Base-by-base conservation (phyloP, 2,888 invertebrate species). In the Calameuta filiformis region DNA sequence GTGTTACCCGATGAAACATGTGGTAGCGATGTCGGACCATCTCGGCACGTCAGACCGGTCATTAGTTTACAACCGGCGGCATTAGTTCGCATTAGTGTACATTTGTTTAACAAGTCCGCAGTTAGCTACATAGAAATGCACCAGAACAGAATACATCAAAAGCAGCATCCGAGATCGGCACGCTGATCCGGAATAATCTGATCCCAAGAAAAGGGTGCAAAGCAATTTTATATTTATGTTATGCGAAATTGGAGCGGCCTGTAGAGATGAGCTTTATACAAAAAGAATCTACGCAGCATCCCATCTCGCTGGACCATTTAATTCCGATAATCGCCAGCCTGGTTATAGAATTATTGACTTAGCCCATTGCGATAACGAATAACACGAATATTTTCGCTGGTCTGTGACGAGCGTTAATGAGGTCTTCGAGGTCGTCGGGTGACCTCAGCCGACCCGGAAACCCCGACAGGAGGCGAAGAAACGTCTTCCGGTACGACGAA, bases 11-110 rank as follows among this genome's bases (percentile, higher is more conserved):
- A 77, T 15, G 74, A 81, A 78, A 82, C 83, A 85, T 82, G 78
- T 85, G 76, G 80, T 79, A 76, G 74, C 77, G 73, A 71, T 69
- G n/a, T 79, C 80, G 79, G 76, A 74, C 77, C 77, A 73, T 78
- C 78, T 75, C 69, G 34, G 71, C n/a, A 68, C 35, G 75, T 77
- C 40, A 78, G 79, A 56, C 77, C 73, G 83, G 81, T 84, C 87
- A 79, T 85, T 87, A 83, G 85, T 85, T 85, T 83, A 79, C 80
- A 77, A 76, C 82, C 79, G 81, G 73, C 76, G 85, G 79, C 87
- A 81, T 85, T 87, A 82, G 83, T 81, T 83, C 81, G 83, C 82
- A 86, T 86, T 83, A 84, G 84, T 75, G 79, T 84, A 82, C 82
- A 81, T 84, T 85, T 84, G 83, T 85, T 85, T 81, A 56, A 82